Conservation (phyloP, 2,888 invertebrate species). For the Athalia cordata region DNA sequence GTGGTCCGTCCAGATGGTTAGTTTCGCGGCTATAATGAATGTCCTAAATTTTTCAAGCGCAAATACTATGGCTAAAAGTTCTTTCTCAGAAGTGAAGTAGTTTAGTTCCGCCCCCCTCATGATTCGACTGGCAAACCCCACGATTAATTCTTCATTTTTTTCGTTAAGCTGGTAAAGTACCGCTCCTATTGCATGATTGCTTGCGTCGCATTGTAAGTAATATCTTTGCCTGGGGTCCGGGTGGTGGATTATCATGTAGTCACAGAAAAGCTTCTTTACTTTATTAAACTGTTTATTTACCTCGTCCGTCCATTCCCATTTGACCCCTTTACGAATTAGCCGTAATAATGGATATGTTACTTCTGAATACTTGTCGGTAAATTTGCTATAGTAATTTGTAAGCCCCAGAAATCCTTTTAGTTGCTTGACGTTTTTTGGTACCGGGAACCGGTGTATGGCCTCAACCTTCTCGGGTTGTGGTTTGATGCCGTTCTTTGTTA, state of each 20-base stretch:
- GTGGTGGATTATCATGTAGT: background rate
- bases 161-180: background rate
- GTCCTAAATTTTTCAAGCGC: slow-evolving; percentile 9
- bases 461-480: slow-evolving; percentile 45
- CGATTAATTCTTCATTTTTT: background rate
- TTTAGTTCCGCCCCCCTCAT: slow-evolving; percentile 46
- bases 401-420: slow-evolving; percentile 44
- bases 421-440: slow-evolving; percentile 45
- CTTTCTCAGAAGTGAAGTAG: slow-evolving; percentile 48
- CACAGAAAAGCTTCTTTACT: slow-evolving; percentile 4
- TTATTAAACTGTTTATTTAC: background rate
- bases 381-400: slow-evolving; percentile 46
- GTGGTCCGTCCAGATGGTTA: slow-evolving; percentile 10
- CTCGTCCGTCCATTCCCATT: slow-evolving; percentile 1
- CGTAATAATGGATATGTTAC: slow-evolving; percentile 1
- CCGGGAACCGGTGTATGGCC: slow-evolving; percentile 27
- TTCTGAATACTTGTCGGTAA: slow-evolving; percentile 14
- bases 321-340: background rate
- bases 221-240: background rate
- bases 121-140: slow-evolving; percentile 23
- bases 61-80: slow-evolving; percentile 36
- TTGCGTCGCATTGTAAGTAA: slow-evolving; percentile 25
- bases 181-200: slow-evolving; percentile 4
- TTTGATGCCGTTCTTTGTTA: slow-evolving; percentile 33
- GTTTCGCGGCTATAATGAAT: background rate